Conservation (phyloP, 2,888 invertebrate species). For the Dione vanillae region DNA sequence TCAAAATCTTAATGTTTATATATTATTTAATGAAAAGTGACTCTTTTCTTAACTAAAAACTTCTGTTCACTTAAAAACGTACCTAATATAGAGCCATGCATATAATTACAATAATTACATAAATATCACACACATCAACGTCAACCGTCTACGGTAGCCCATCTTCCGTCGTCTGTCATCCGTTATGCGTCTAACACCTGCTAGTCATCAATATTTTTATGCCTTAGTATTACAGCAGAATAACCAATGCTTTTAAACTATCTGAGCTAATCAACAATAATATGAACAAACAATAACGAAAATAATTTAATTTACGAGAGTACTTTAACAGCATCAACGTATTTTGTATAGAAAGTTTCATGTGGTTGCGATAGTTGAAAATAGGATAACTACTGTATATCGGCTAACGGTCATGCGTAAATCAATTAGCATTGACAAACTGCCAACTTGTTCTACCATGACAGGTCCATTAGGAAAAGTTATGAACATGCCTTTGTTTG, state of each 20-base stretch:
- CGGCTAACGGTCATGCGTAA: slow-evolving; percentile 51
- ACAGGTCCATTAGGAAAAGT: slow-evolving; percentile 38
- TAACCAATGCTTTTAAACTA: neutral
- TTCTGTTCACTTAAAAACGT: too few relatives aligned
- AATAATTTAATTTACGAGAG: neutral
- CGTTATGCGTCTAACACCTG: too few relatives aligned
- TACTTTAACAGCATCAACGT: slow-evolving; percentile 11
- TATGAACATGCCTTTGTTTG: slow-evolving; percentile 30
- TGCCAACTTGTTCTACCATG: slow-evolving; percentile 54
- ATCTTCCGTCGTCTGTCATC: neutral
- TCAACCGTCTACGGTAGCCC: neutral
- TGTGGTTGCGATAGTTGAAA: slow-evolving; percentile 25
- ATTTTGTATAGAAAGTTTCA: slow-evolving; percentile 23
- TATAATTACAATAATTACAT: too few relatives aligned
- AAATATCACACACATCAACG: too few relatives aligned
- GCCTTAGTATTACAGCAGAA: too few relatives aligned
- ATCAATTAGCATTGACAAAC: slow-evolving; percentile 66
- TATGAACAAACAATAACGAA: neutral
- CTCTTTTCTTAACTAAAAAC: too few relatives aligned
- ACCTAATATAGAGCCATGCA: too few relatives aligned
- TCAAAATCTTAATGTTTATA: too few relatives aligned
- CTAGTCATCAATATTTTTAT: too few relatives aligned
- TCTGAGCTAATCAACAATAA: too few relatives aligned
- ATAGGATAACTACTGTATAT: slow-evolving; percentile 39
- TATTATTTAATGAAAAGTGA: too few relatives aligned